Evolutionary conservation across 2,797 vertebrate species (phyloP).

Genomic region (Rhynchonycteris naso): DNA sequence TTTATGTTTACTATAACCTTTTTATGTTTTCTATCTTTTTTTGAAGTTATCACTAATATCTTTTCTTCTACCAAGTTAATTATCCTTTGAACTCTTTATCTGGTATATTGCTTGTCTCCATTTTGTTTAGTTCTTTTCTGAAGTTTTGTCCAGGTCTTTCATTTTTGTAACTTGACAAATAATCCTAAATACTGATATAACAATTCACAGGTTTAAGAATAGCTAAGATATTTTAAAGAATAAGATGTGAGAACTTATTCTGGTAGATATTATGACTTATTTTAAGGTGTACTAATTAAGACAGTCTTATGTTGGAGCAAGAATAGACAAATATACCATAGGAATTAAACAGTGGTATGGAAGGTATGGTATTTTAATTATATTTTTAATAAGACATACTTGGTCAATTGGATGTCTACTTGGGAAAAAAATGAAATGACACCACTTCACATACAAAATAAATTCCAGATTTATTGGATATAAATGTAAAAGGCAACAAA

Average conservation of each 20-base stretch:
- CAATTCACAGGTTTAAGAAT: background rate
- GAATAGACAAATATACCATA: background rate
- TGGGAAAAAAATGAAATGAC: constrained; percentile 11
- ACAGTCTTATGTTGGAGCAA: constrained; percentile 8
- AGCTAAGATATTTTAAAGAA: constrained; percentile 18
- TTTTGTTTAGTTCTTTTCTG: background rate
- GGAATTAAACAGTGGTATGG: background rate
- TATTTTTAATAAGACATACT: background rate
- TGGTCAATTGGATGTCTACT: background rate
- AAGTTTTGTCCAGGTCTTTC: background rate
- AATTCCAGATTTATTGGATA: background rate
- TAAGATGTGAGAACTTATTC: background rate
- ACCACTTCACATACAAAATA: background rate
- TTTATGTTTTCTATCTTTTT: background rate
- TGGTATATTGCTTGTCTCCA: background rate
- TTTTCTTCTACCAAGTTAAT: background rate
- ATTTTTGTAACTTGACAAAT: background rate
- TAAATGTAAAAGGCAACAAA: constrained; percentile 27
- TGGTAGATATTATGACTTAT: background rate
- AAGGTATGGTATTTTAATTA: background rate
- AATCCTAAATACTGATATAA: constrained; percentile 7
- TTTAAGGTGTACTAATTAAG: background rate
- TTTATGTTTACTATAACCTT: background rate
- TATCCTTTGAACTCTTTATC: background rate
- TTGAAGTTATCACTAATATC: background rate